Base-by-base conservation (phyloP, 2,888 invertebrate species). In the Lasioglossum figueresi region DNA sequence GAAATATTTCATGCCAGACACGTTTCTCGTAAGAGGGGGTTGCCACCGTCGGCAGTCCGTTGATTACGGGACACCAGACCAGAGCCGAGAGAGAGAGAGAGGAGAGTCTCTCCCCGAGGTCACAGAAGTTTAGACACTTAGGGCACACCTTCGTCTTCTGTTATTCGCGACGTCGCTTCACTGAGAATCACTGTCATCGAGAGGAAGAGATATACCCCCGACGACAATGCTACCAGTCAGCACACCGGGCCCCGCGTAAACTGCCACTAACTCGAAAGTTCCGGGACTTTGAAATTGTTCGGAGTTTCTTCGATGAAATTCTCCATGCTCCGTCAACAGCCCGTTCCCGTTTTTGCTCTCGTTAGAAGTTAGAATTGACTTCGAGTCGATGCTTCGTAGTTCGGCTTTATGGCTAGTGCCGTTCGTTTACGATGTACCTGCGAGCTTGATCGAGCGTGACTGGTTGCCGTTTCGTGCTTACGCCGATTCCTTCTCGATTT, bases 1-100 rank as follows among this genome's bases (percentile, higher is more conserved):
- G 88, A 88, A 90, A 91, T 91, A 92, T 85, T 88, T 88, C 80
- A 93, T 92, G 93, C 93, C 74, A 91, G 92, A 92, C 92, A 93
- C 91, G 91, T 91, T 90, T 91, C 91, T 91, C 91, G 91, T 91
- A 91, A 91, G 88, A 80, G 88, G 84, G 79, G 84, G 84, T 70
- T 23, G 37, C 23, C 70, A 78, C 78, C 73, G 82, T 52, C 84
- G 78, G 83, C 80, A 85, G 84, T 80, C 76, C 56, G 82, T 80
- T 89, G 89, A 89, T 89, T 89, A 87, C 83, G 66, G 70, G 79
- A 43, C 72, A 80, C 85, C 85, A 80, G 76, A 71, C 70, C 27
- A 68, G 56, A 72, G 52, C 8, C 23, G 23, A 52, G 52, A 48
- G 48, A 19, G 48, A 19, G 48, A 19, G 48, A 19, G 48, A 5